Percentiles rank a stretch among this genome's conserved stretches.
Evolutionary conservation across 2,113 vertebrate genomes (phyloP).

Genomic region (Orcinus orca): DNA sequence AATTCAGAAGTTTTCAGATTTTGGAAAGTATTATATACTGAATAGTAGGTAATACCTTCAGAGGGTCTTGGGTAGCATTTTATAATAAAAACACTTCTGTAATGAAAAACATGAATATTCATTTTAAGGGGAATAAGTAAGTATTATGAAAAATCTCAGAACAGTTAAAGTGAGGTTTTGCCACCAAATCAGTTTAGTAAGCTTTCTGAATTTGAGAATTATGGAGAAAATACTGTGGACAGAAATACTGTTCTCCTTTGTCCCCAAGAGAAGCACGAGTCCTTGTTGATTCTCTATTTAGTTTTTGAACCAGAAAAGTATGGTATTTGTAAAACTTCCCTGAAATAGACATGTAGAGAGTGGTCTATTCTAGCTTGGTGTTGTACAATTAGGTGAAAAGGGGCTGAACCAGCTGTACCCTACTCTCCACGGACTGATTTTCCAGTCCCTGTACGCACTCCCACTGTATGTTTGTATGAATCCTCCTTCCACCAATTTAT

Average conservation of each 20-base stretch:
- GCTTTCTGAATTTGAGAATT: neutral
- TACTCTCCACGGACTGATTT: neutral
- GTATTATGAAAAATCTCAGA: neutral
- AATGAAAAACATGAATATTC: neutral
- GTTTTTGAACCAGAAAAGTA: neutral
- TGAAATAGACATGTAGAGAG: neutral
- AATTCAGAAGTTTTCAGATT: neutral
- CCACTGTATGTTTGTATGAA: neutral
- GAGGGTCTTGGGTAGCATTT: neutral
- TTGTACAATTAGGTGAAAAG: neutral
- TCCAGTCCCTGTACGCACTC: rapidly evolving
- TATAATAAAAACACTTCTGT: neutral
- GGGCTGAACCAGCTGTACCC: rapidly evolving
- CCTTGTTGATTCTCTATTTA: neutral
- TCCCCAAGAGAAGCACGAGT: neutral
- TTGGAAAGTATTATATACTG: neutral
- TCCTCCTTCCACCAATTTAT: neutral
- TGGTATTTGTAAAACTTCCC: neutral
- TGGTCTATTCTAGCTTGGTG: neutral
- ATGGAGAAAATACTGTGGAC: neutral
- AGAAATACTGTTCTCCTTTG: neutral
- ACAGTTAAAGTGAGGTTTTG: neutral
- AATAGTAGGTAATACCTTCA: neutral
- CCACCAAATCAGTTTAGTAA: neutral
- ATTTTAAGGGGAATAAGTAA: neutral